These are phyloP conservation scores for Orientallactaga bullata DNA, from an alignment of 2,113 vertebrate species.

Conservation along the genomic window DNA sequence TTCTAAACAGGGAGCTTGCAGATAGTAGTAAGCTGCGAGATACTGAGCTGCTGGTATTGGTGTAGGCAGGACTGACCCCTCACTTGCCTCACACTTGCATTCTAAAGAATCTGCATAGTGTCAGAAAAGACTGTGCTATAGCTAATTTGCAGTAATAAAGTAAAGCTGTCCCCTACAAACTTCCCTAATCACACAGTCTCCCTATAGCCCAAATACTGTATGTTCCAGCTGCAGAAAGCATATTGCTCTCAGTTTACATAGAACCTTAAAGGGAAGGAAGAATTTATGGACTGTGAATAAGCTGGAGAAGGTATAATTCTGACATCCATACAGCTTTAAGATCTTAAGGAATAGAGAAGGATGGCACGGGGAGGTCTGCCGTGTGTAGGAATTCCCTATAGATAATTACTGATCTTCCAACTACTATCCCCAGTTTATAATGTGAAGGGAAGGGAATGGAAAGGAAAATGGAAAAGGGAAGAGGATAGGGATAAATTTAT, in stretches of 20 bases:
- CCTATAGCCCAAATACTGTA: slow-evolving; percentile 79
- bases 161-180: slow-evolving; percentile 56
- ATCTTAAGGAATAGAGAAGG: slow-evolving; percentile 57
- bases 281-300: slow-evolving; percentile 71
- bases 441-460: slow-evolving; percentile 33
- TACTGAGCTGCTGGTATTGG: slow-evolving; percentile 58
- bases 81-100: slow-evolving; percentile 29
- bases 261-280: slow-evolving; percentile 85
- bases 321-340: slow-evolving; percentile 77
- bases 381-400: slow-evolving; percentile 87
- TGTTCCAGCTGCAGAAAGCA: slow-evolving; percentile 73
- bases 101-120: slow-evolving; percentile 40
- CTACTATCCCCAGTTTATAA: slow-evolving; percentile 88
- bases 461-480: not conserved
- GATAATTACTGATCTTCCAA: slow-evolving; percentile 88
- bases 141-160: slow-evolving; percentile 79
- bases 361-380: slow-evolving; percentile 71
- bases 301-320: slow-evolving; percentile 69
- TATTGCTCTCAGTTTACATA: slow-evolving; percentile 73
- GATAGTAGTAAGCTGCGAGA: slow-evolving; percentile 54
- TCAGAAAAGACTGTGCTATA: slow-evolving; percentile 69
- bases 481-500: slow-evolving; percentile 80
- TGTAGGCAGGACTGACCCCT: slow-evolving; percentile 64
- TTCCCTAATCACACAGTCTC: slow-evolving; percentile 65
- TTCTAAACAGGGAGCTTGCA: slow-evolving; percentile 64